A percentile compares a stretch with the other conserved stretches of the same genome.
phyloP scores from a whole-genome alignment of 1,140 invertebrate species.

The Aphis craccivora region DNA sequence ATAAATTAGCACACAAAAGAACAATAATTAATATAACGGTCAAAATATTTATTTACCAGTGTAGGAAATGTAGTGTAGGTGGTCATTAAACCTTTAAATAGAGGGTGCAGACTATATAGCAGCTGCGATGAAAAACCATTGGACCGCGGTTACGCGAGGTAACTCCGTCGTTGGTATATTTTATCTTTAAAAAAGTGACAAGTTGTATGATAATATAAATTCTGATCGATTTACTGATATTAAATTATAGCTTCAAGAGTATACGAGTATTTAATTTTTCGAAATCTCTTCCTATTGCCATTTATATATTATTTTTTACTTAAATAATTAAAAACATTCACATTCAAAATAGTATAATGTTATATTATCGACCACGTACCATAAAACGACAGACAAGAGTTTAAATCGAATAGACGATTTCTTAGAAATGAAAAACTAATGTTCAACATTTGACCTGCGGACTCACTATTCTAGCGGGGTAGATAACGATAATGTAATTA shows the following conservation, averaged over 20 bases:
- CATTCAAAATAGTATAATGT: background rate
- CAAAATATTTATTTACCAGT: background rate
- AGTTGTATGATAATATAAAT: background rate
- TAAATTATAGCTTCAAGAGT: background rate
- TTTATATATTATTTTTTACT: background rate
- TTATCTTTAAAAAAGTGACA: background rate
- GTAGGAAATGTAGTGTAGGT: background rate
- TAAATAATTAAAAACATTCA: background rate
- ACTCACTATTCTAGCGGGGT: too few relatives aligned
- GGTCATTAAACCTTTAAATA: background rate
- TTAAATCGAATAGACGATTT: too few relatives aligned
- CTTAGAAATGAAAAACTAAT: too few relatives aligned
- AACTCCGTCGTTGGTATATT: background rate
- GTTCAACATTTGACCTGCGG: too few relatives aligned
- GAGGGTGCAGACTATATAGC: background rate
- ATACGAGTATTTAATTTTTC: background rate
- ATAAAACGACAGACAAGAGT: too few relatives aligned
- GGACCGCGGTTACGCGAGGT: background rate
- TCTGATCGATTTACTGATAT: background rate
- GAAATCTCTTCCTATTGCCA: background rate
- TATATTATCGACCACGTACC: too few relatives aligned
- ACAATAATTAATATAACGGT: background rate
- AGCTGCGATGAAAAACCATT: constrained; percentile 7
- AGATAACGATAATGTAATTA: too few relatives aligned
- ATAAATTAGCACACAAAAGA: background rate